Conservation (phyloP, 2,797 vertebrate genomes). For the Discoglossus pictus region DNA sequence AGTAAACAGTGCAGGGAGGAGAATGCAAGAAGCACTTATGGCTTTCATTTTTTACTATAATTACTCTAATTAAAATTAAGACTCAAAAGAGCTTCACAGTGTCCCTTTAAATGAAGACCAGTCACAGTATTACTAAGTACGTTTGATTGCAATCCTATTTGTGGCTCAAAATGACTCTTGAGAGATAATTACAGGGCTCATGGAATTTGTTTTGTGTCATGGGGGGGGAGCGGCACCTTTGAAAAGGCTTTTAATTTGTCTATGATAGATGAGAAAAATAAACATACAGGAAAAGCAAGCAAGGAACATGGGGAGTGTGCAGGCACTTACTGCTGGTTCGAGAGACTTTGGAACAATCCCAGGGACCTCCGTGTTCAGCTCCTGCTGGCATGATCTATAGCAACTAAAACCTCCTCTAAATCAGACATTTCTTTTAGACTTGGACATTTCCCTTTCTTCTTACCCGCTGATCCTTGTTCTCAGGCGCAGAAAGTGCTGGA, state of each 20-base stretch:
- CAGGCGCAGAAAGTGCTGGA: conserved; percentile 2
- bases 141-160: no score
- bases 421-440: background rate
- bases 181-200: no score
- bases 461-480: background rate
- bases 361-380: background rate
- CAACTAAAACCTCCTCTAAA: background rate
- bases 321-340: background rate
- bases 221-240: no score
- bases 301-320: background rate
- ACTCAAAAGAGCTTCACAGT: no score
- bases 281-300: conserved; percentile 3
- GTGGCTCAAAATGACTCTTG: no score
- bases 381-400: background rate
- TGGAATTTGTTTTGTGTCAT: no score
- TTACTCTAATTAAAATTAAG: no score
- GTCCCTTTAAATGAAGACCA: no score
- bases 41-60: no score
- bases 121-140: no score
- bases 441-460: conserved; percentile 6
- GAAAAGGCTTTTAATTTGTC: background rate
- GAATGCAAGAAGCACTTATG: no score
- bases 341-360: background rate
- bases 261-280: conserved; percentile 11
- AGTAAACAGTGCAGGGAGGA: no score